phyloP scores from a whole-genome alignment of 2,888 invertebrate genomes.

The Meiosimyza platycephala region DNA sequence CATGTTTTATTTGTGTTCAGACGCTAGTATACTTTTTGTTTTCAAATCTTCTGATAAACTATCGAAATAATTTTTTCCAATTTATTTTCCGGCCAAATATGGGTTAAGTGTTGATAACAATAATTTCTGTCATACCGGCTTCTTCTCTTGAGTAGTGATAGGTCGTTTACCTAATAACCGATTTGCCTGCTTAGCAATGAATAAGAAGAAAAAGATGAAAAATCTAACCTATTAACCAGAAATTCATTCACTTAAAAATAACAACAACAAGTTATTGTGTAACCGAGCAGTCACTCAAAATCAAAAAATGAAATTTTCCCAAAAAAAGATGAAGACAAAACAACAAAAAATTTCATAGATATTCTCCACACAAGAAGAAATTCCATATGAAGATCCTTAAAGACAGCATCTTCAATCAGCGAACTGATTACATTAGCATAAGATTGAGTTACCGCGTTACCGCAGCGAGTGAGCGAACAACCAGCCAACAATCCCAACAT shows the following conservation, averaged over 20 bases:
- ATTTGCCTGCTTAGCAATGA: constrained; percentile 39
- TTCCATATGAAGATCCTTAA: neutral
- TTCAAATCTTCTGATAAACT: no score
- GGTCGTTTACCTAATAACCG: constrained; percentile 46
- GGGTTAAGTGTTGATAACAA: neutral
- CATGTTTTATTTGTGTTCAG: no score
- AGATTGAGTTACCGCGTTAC: constrained; percentile 9
- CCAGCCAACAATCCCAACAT: neutral
- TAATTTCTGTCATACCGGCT: constrained; percentile 17
- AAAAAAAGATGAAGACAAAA: constrained; percentile 13
- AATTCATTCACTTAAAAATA: neutral
- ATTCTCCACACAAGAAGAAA: constrained; percentile 3
- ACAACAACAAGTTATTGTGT: constrained; percentile 18
- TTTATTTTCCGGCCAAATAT: neutral
- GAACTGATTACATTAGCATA: constrained; percentile 38
- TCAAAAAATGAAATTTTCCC: neutral
- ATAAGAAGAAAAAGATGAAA: constrained; percentile 10
- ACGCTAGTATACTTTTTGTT: no score
- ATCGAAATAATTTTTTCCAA: no score
- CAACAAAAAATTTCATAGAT: neutral
- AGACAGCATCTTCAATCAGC: neutral
- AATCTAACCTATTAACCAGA: constrained; percentile 29
- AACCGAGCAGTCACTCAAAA: constrained; percentile 7
- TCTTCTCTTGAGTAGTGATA: constrained; percentile 35
- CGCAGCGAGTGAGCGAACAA: no score